These are phyloP conservation scores for Sorex araneus DNA, from an alignment of 2,113 vertebrate species.

Conservation along the genomic window DNA sequence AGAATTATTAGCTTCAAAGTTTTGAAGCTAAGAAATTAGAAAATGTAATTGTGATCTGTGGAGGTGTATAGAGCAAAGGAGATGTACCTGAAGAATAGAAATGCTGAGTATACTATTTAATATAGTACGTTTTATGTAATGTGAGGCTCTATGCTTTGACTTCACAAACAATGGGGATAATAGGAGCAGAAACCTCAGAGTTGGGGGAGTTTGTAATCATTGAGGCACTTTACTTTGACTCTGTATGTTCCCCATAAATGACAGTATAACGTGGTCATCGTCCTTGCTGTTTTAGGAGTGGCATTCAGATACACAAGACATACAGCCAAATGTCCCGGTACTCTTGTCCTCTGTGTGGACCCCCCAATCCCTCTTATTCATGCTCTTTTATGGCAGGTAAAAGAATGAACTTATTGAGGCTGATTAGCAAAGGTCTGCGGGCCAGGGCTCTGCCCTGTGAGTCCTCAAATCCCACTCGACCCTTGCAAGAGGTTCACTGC, in stretches of 20 bases:
- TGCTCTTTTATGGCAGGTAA: background rate
- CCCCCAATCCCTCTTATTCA: no score
- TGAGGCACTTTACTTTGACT: background rate
- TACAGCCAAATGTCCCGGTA: background rate
- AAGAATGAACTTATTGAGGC: conserved; percentile 20
- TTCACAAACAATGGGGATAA: background rate
- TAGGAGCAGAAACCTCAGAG: background rate
- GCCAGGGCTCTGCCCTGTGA: background rate
- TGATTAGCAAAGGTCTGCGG: background rate
- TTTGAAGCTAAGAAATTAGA: conserved; percentile 42
- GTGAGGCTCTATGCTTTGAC: background rate
- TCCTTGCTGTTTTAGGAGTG: background rate
- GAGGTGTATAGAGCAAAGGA: background rate
- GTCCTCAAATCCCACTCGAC: background rate
- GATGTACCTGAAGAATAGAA: background rate
- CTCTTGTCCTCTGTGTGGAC: background rate
- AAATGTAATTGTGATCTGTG: background rate
- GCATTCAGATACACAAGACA: background rate
- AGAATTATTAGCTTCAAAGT: background rate
- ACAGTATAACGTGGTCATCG: background rate
- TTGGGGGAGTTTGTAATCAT: background rate
- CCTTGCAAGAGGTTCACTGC: background rate
- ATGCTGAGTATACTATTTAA: background rate
- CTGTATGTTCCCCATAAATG: background rate
- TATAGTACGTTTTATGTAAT: background rate